Evolutionary conservation across 2,888 invertebrate species (phyloP), one percentile per base, ranked within the genome.

Genomic region (Pelosia muscerda): DNA sequence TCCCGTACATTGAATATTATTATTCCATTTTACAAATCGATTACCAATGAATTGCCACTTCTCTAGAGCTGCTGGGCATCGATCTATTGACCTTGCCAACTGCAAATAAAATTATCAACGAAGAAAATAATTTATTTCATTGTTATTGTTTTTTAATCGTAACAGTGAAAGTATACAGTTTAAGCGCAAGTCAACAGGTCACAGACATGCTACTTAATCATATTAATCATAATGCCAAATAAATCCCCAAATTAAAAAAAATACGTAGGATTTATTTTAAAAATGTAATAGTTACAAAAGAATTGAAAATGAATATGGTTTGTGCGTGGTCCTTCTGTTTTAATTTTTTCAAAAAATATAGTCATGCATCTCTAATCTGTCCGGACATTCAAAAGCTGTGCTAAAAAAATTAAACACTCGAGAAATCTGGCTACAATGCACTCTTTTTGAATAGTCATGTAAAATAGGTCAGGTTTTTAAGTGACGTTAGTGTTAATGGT

Each of bases 401-500:
- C 2, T 15, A 5, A 15, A 38, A 15, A 15, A 38, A 15, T 15
- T 15, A 38, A 15, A 42, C 2, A 19, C 19, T 19, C 19, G 1
- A 0, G 42, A 42, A 42, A 15, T 19, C 19, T 19, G 42, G 1
- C 15, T 19, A 42, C 19, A 42, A 3, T 38, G 19, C 42, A 5
- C 19, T 19, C 42, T 42, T 42, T 42, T 42, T 42, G 19, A 19
- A 9, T 8, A 19, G 49, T 19, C 1, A 55, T 15, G 15, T 25
- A 15, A 55, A 55, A 23, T 26, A 23, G 54, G 22, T 13, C 13
- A 54, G 3, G 3, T 55, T 42, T 26, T 57, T 68, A 74, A 58
- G 28, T 28, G 61, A 28, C n/a, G 38, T 28, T 11, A 49, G 62
- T 71, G 13, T 65, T 71, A 72, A 75, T 71, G 42, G 53, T 65